phyloP scores from a whole-genome alignment of 2,113 vertebrate genomes.

The Hippocampus comes region DNA sequence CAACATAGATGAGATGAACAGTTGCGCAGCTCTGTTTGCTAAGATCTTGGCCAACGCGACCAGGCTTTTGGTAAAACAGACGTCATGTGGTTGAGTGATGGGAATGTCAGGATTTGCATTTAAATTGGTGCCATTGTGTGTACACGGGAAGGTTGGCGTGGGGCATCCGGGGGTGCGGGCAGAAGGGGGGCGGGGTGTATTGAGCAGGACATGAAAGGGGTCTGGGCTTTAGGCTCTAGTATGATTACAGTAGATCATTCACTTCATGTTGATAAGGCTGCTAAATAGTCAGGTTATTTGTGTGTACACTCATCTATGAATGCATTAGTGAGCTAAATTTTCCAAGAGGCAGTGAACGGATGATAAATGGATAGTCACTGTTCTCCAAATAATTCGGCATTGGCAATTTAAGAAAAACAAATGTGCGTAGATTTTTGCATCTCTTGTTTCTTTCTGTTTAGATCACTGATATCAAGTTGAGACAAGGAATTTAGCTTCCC shows the following conservation, averaged over 20 bases:
- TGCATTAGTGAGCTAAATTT: not conserved
- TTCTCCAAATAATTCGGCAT: not conserved
- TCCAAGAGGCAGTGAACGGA: not conserved
- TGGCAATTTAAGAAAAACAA: not conserved
- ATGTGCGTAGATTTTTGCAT: not conserved
- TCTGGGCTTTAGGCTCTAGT: slow-evolving; percentile 32
- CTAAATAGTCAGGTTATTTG: slow-evolving; percentile 43
- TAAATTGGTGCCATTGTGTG: slow-evolving; percentile 72
- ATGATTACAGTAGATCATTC: slow-evolving; percentile 54
- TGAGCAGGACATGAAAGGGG: slow-evolving; percentile 53
- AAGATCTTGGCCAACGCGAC: slow-evolving; percentile 46
- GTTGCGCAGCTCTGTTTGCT: slow-evolving; percentile 52
- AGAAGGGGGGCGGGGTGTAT: slow-evolving; percentile 30
- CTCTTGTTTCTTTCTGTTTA: not conserved
- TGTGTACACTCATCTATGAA: slow-evolving; percentile 3
- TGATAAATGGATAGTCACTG: not conserved
- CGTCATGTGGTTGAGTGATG: slow-evolving; percentile 49
- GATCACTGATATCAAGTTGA: not conserved
- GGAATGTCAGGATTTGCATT: slow-evolving; percentile 79
- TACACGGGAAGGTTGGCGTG: slow-evolving; percentile 4
- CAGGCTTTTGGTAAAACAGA: slow-evolving; percentile 37
- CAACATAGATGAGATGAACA: slow-evolving; percentile 49
- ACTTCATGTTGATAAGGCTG: slow-evolving; percentile 48
- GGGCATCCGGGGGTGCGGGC: too few relatives aligned
- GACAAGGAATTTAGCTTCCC: not conserved